A percentile compares a stretch with the other conserved stretches of the same genome.
These are phyloP conservation scores for Uropetala carovei DNA, from an alignment of 2,888 invertebrate species.

Conservation along the genomic window DNA sequence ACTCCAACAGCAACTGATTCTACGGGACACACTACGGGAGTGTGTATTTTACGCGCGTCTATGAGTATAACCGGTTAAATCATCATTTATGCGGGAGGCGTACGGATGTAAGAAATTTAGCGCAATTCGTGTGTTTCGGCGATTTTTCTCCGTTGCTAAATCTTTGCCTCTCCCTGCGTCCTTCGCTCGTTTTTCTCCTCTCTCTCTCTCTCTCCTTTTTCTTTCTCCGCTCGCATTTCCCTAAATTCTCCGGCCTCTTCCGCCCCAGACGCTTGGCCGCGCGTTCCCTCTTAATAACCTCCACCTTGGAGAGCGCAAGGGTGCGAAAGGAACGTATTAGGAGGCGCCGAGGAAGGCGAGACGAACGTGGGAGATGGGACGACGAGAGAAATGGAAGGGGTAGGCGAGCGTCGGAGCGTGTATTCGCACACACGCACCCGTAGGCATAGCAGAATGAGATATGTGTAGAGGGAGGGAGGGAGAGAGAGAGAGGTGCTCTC, in stretches of 20 bases:
- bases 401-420: neutral
- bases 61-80: no score
- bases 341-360: neutral
- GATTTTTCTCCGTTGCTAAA: no score
- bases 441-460: neutral
- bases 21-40: no score
- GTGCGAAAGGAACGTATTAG: neutral
- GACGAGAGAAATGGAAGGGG: neutral
- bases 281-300: slow-evolving; percentile 7
- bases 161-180: no score
- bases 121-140: no score
- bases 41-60: no score
- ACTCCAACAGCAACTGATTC: neutral
- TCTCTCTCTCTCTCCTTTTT: neutral
- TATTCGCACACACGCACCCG: neutral
- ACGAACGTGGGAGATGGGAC: neutral
- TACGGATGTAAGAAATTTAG: no score
- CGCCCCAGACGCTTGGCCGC: no score
- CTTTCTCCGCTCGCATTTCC: neutral
- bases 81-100: no score
- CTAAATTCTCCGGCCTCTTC: neutral
- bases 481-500: neutral
- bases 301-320: neutral
- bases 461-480: neutral
- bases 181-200: no score